Evolutionary conservation across 2,888 invertebrate genomes (phyloP), one percentile per base, ranked within the genome.

Genomic region (Volucella inflata): DNA sequence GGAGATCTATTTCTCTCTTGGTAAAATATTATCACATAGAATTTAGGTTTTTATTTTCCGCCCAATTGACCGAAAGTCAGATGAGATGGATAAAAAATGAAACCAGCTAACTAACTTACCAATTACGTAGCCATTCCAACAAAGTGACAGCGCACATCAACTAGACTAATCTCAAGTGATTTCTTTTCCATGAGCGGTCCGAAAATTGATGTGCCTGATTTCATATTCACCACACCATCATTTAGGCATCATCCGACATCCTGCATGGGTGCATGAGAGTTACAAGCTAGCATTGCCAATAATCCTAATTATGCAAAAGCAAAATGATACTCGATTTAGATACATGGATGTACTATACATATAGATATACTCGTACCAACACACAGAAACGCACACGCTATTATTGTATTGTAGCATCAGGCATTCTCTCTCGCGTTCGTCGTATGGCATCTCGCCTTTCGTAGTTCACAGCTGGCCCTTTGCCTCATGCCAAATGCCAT

Each of bases 401-500:
- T 60, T 40, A 38, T 55, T 51, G 4, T 55, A 14, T 44, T 44
- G 51, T 48, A 50, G 21, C 48, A 38, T 16, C 12, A 11, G 48
- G 40, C 40, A 36, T 21, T 12, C 6, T 10, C n/a, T 48, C 14
- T 50, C 11, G 68, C 68, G n/a, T 11, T 11, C 11, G 44, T 0
- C 2, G 10, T 11, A 16, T 16, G 17, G 0, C 17, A 17, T 51
- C 48, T n/a, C 4, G 9, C 12, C 11, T 36, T 30, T 16, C n/a
- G 30, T 36, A 36, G 36, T 16, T 51, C 50, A 51, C 10, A 21
- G 50, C 10, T 51, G 50, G 11, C 57, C 11, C 14, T 55, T 53
- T 38, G 71, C 72, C 68, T 65, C 75, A 71, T 85, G 76, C 76
- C 80, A 80, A 80, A 76, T 84, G 80, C 85, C 85, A 85, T 85